Evolutionary conservation across 2,888 invertebrate genomes (phyloP).

Genomic region (Synanthedon formicaeformis): DNA sequence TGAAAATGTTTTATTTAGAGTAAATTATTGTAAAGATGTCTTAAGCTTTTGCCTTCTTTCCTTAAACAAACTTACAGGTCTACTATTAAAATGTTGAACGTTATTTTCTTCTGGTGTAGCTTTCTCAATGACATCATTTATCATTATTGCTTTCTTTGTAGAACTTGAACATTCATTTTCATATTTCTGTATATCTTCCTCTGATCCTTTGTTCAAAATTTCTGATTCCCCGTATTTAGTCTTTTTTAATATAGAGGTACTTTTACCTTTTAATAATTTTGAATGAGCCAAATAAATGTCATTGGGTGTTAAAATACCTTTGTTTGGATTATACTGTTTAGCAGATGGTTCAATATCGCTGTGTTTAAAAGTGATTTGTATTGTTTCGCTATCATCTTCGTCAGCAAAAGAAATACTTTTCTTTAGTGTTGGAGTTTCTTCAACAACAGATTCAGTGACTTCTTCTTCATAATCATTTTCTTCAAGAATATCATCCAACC

Average conservation of each 20-base stretch:
- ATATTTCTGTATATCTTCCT: not conserved
- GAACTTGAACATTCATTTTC: not conserved
- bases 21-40: not conserved
- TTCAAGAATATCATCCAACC: constrained; percentile 37
- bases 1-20: not conserved
- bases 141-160: constrained; percentile 25
- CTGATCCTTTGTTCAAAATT: not conserved
- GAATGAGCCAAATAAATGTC: constrained; percentile 49
- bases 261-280: constrained; percentile 26
- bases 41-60: constrained; percentile 35
- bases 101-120: constrained; percentile 14
- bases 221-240: constrained; percentile 25
- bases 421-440: constrained; percentile 14
- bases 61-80: constrained; percentile 54
- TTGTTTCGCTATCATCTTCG: constrained; percentile 42
- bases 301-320: constrained; percentile 51
- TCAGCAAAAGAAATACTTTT: constrained; percentile 52
- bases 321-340: constrained; percentile 27
- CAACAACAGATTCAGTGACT: not conserved
- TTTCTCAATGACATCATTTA: constrained; percentile 49
- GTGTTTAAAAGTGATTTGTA: constrained; percentile 48
- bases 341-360: constrained; percentile 25
- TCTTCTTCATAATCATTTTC: constrained; percentile 24
- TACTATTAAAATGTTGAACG: constrained; percentile 16
- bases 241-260: constrained; percentile 52